Evolutionary conservation across 2,113 vertebrate species (phyloP).

Genomic region (Tachysurus fulvidraco): DNA sequence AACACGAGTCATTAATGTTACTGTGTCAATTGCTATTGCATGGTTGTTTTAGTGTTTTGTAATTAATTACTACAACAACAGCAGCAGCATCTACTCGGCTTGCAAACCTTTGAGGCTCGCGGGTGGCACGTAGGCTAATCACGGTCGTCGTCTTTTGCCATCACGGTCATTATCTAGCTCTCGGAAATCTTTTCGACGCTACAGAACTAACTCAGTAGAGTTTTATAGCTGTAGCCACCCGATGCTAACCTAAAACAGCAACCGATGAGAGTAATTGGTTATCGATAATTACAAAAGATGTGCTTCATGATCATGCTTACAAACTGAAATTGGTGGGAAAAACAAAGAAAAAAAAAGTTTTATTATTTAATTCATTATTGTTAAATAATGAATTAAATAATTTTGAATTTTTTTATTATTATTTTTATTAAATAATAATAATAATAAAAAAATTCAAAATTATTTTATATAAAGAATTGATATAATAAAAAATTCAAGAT

Average conservation of each 20-base stretch:
- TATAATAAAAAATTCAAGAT: too few relatives aligned
- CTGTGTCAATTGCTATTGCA: not conserved
- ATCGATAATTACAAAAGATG: too few relatives aligned
- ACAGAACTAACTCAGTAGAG: not conserved
- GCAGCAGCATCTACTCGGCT: not conserved
- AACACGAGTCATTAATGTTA: slow-evolving; percentile 2
- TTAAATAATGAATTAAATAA: too few relatives aligned
- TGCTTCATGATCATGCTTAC: too few relatives aligned
- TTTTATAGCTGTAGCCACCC: not conserved
- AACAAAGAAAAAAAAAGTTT: too few relatives aligned
- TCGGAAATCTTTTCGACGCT: not conserved
- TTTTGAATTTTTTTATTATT: too few relatives aligned
- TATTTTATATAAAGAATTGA: too few relatives aligned
- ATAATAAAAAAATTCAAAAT: too few relatives aligned
- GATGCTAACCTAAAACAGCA: not conserved
- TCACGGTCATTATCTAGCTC: not conserved
- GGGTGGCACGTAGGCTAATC: not conserved
- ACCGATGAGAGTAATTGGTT: too few relatives aligned
- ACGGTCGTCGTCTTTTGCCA: not conserved
- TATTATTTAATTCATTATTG: too few relatives aligned
- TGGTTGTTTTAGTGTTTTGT: not conserved
- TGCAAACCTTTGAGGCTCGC: not conserved
- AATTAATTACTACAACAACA: not conserved
- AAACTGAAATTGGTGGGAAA: too few relatives aligned
- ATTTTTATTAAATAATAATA: too few relatives aligned